Conservation (phyloP, 2,797 vertebrate genomes). For the Clarias fuscus region DNA sequence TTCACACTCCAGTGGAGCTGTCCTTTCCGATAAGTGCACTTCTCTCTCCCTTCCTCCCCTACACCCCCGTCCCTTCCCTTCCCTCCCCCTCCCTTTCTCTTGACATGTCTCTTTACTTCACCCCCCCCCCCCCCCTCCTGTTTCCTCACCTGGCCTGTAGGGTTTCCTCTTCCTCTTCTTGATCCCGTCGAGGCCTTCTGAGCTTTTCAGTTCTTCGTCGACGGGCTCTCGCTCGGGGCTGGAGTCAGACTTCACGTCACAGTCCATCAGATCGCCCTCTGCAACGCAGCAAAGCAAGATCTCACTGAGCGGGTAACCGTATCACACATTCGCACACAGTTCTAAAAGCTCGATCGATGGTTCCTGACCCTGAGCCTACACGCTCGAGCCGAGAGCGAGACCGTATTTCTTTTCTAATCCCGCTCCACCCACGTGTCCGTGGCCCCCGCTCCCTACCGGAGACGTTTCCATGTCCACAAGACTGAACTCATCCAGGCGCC, state of each 20-base stretch:
- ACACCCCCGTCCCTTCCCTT: neutral
- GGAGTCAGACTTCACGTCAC: conserved; percentile 94
- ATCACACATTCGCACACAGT: conserved; percentile 24
- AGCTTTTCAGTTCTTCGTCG: conserved; percentile 81
- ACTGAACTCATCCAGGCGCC: neutral
- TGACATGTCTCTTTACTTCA: neutral
- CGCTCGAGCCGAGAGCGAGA: neutral
- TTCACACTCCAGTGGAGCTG: conserved; percentile 60
- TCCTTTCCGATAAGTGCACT: conserved; percentile 48
- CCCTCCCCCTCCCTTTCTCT: neutral
- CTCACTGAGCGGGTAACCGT: neutral
- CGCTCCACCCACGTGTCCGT: neutral
- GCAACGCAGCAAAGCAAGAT: conserved; percentile 20
- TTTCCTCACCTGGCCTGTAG: conserved; percentile 86
- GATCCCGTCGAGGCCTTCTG: conserved; percentile 75
- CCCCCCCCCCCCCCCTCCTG: neutral
- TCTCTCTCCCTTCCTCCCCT: neutral
- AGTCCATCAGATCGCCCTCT: conserved; percentile 86
- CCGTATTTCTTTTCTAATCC: neutral
- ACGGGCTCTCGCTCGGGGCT: conserved; percentile 88
- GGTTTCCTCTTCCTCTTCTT: conserved; percentile 97
- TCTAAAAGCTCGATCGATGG: neutral
- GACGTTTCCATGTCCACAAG: neutral
- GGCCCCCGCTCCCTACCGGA: neutral
- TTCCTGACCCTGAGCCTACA: conserved; percentile 9